Evolutionary conservation across 92 coral and sea anemone genomes (phyloP).

Genomic region (Porites rus): DNA sequence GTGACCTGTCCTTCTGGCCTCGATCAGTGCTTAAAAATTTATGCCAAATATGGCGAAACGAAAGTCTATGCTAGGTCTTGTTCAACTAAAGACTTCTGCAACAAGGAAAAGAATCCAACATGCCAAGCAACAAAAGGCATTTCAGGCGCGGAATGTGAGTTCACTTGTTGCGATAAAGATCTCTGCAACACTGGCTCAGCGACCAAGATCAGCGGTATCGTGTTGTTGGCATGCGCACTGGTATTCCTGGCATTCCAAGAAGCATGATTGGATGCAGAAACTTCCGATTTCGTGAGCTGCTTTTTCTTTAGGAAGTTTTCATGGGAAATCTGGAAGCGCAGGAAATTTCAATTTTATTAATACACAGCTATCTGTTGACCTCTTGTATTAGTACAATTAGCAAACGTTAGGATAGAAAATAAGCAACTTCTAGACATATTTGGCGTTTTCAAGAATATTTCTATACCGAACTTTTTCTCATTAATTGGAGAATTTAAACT

Average conservation of each 20-base stretch:
- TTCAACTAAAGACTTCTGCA: neutral
- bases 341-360: no score
- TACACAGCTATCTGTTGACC: no score
- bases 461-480: no score
- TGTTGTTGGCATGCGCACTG: constrained; percentile 16
- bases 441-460: no score
- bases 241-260: neutral
- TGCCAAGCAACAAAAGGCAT: neutral
- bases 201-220: constrained; percentile 5
- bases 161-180: constrained; percentile 13
- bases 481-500: no score
- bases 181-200: constrained; percentile 29
- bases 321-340: no score
- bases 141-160: neutral
- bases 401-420: no score
- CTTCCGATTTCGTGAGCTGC: no score
- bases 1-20: neutral
- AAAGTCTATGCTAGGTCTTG: neutral
- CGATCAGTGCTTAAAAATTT: neutral
- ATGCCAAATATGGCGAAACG: neutral
- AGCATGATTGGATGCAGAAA: no score
- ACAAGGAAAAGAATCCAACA: neutral
- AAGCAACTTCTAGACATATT: no score
- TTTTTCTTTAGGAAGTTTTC: no score
- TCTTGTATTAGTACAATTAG: no score